Conservation (phyloP, 2,888 invertebrate genomes). For the Eupithecia vulgata region DNA sequence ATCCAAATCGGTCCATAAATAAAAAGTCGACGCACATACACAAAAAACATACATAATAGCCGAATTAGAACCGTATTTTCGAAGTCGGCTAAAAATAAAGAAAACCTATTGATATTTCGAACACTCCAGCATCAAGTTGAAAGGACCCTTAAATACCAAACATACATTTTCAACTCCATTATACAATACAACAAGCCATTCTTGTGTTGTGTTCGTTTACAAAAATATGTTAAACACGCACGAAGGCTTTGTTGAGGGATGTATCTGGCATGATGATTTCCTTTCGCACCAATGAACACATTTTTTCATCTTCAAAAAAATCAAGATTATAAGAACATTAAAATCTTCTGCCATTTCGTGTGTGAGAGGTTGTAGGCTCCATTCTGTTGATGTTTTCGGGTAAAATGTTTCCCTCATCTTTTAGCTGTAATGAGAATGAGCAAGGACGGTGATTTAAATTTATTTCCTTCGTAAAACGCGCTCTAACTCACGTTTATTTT, state of each 20-base stretch:
- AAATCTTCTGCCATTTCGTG: slow-evolving; percentile 65
- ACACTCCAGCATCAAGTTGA: neutral
- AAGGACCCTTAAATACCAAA: slow-evolving; percentile 56
- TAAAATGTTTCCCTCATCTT: slow-evolving; percentile 68
- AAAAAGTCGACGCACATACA: too few relatives aligned
- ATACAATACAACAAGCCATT: slow-evolving; percentile 66
- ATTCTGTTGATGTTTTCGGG: slow-evolving; percentile 65
- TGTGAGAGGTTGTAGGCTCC: slow-evolving; percentile 59
- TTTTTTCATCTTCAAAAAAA: slow-evolving; percentile 72
- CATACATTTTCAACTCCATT: slow-evolving; percentile 69
- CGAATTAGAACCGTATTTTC: too few relatives aligned
- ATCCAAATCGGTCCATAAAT: too few relatives aligned
- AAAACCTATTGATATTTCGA: neutral
- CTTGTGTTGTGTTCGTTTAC: slow-evolving; percentile 66
- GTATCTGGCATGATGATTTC: slow-evolving; percentile 76
- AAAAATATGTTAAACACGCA: slow-evolving; percentile 77
- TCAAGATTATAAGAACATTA: slow-evolving; percentile 71
- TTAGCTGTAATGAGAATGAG: slow-evolving; percentile 71
- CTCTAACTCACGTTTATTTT: slow-evolving; percentile 51
- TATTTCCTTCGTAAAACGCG: slow-evolving; percentile 64
- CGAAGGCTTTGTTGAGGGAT: slow-evolving; percentile 70
- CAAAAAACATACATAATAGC: too few relatives aligned
- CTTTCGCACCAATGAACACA: slow-evolving; percentile 76
- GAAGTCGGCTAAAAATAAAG: too few relatives aligned
- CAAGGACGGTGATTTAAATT: slow-evolving; percentile 73